Percentiles rank a stretch among this genome's conserved stretches.
Evolutionary conservation across 2,888 invertebrate genomes (phyloP).

Genomic region (Oxystoma pomonae): DNA sequence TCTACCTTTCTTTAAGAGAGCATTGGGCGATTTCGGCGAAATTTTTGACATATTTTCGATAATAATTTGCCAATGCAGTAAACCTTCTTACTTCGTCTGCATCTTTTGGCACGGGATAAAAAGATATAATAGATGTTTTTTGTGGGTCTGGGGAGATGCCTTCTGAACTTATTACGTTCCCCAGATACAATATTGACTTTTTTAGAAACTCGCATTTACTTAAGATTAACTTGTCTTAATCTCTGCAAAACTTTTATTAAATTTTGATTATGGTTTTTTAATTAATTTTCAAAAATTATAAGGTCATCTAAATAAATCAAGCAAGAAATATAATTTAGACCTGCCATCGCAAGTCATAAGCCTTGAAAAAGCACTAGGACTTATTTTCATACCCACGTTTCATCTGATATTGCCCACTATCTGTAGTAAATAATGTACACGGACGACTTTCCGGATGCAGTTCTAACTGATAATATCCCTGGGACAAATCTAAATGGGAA

Average conservation of each 20-base stretch:
- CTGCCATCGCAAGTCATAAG: slow-evolving; percentile 29
- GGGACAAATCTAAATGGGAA: slow-evolving; percentile 31
- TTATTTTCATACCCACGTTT: slow-evolving; percentile 32
- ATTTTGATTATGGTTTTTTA: slow-evolving; percentile 24
- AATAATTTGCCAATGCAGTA: too few species aligned
- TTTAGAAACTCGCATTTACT: slow-evolving; percentile 18
- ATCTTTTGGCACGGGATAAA: slow-evolving; percentile 9
- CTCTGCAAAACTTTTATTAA: slow-evolving; percentile 11
- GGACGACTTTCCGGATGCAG: slow-evolving; percentile 23
- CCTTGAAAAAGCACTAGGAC: slow-evolving; percentile 29
- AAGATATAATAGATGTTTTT: background rate
- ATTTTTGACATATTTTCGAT: too few species aligned
- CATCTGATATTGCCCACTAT: slow-evolving; percentile 31
- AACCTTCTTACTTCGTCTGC: slow-evolving; percentile 1
- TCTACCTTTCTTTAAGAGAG: too few species aligned
- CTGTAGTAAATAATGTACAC: slow-evolving; percentile 30
- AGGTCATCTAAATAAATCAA: slow-evolving; percentile 20
- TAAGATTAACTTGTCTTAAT: slow-evolving; percentile 11
- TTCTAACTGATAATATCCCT: too few species aligned
- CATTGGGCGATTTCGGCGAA: too few species aligned
- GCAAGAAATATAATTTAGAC: slow-evolving; percentile 22
- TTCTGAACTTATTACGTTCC: slow-evolving; percentile 14
- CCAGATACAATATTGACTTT: slow-evolving; percentile 16
- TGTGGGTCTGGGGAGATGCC: slow-evolving; percentile 11
- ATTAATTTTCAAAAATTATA: slow-evolving; percentile 27